Conservation (phyloP, 2,888 invertebrate species). For the Perithous albicinctus region DNA sequence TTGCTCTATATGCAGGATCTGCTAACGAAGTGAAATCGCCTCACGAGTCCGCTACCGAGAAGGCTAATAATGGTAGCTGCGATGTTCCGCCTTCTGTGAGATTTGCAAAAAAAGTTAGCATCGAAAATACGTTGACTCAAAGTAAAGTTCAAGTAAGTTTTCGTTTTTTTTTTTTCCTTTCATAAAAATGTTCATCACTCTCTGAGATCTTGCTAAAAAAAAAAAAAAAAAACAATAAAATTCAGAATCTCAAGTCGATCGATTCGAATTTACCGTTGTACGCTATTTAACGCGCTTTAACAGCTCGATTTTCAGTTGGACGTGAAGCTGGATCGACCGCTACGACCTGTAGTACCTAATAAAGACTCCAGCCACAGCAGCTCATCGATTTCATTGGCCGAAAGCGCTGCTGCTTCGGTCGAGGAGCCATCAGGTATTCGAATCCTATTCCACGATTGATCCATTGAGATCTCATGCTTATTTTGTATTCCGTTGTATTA, state of each 20-base stretch:
- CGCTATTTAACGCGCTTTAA: neutral
- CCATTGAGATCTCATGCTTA: neutral
- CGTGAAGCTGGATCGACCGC: neutral
- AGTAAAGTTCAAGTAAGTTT: slow-evolving; percentile 61
- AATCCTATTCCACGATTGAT: neutral
- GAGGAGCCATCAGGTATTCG: slow-evolving; percentile 37
- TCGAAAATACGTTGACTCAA: slow-evolving; percentile 70
- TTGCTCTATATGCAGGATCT: slow-evolving; percentile 68
- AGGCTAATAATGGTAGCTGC: slow-evolving; percentile 69
- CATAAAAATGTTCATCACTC: too few species aligned
- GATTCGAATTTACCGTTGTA: neutral
- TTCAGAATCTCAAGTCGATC: too few species aligned
- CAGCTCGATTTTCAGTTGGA: slow-evolving; percentile 38
- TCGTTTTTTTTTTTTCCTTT: neutral
- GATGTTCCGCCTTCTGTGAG: slow-evolving; percentile 79
- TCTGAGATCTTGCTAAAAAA: too few species aligned
- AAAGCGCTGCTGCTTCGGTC: slow-evolving; percentile 16
- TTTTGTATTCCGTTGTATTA: slow-evolving; percentile 25
- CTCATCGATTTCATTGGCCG: slow-evolving; percentile 34
- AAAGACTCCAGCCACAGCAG: slow-evolving; percentile 36
- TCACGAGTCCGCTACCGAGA: slow-evolving; percentile 75
- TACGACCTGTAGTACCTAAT: slow-evolving; percentile 9
- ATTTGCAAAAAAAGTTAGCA: slow-evolving; percentile 81
- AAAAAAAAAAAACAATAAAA: too few species aligned
- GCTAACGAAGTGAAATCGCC: slow-evolving; percentile 77